These are phyloP conservation scores for Rhizoglyphus robini DNA, from an alignment of 1,140 invertebrate species.

Conservation along the genomic window DNA sequence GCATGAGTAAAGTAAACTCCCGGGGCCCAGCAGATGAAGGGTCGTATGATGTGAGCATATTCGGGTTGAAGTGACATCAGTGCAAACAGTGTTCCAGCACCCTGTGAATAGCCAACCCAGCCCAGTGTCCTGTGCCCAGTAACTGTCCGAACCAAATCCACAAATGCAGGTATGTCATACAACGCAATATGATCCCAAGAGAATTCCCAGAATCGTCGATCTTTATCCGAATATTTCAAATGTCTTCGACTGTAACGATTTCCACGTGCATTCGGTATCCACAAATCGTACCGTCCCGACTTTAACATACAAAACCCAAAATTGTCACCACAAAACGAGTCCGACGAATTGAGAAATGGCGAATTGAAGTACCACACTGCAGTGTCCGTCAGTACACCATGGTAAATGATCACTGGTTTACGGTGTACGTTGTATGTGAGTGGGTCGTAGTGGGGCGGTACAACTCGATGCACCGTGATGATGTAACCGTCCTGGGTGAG, in stretches of 20 bases:
- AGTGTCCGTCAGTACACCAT: neutral
- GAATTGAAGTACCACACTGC: neutral
- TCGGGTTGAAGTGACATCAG: conserved; percentile 47
- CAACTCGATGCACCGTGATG: neutral
- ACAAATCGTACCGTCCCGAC: conserved; percentile 28
- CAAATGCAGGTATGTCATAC: conserved; percentile 39
- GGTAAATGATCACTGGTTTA: neutral
- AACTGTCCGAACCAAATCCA: conserved; percentile 35
- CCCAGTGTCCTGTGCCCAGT: conserved; percentile 46
- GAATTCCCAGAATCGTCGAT: conserved; percentile 36
- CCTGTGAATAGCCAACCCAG: conserved; percentile 52
- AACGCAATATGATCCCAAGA: conserved; percentile 30
- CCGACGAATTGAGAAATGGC: neutral
- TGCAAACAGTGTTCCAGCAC: conserved; percentile 46
- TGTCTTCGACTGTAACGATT: conserved; percentile 29
- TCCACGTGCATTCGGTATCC: neutral
- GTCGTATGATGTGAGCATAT: conserved; percentile 44
- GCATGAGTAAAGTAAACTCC: conserved; percentile 54
- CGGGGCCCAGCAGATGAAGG: conserved; percentile 52
- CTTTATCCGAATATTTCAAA: neutral
- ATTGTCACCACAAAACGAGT: neutral
- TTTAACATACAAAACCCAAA: conserved; percentile 1
- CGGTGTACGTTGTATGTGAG: neutral
- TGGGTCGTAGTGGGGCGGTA: neutral
- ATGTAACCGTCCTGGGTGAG: neutral